Evolutionary conservation across 2,888 invertebrate genomes (phyloP), one percentile per base, ranked within the genome.

Genomic region (Cosmia trapezina): DNA sequence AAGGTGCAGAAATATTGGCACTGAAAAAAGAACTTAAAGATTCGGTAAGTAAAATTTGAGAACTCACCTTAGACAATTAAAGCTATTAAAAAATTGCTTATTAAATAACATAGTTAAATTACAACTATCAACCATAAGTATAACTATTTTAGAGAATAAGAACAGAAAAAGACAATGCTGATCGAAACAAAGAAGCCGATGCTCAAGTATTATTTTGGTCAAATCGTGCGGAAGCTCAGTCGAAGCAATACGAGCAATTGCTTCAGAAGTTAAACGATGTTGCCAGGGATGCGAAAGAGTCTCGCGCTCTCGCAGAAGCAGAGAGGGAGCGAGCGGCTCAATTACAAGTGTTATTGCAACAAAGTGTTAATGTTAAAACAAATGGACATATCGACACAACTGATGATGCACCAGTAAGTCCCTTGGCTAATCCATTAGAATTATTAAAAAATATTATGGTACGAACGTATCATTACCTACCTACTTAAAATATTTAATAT

Each of bases 1-100:
- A 97, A 86, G 96, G 96, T 63, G 89, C 90, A 63, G 96, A 97
- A 92, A 96, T 97, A 86, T 83, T 91, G 54, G 87, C 89, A 72
- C 86, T 97, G 22, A 95, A 94, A 87, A 93, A 95, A 75, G 96
- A 96, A 85, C 83, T 97, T 28, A 89, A 89, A 49, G 93, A 95
- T 83, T 91, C 92, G 70, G 95, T 95, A 90, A 83, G 91, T 91
- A 41, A 49, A n/a, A 70, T 49, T 70, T 69, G 9, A 45, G 11
- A 70, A 33, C 9, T 43, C 5, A 12, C 17, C 17, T 33, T 14
- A 17, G 8, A 43, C 9, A 19, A 41, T 7, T 28, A 28, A 12
- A 47, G 12, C 14, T 68, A 28, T 47, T 7, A 19, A 19, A 14
- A 19, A 0, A 7, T 17, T 17, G 9, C 14, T 22, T 37, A 7